Evolutionary conservation across 2,113 vertebrate species (phyloP), one percentile per base, ranked within the genome.

Genomic region (Pseudonaja textilis): DNA sequence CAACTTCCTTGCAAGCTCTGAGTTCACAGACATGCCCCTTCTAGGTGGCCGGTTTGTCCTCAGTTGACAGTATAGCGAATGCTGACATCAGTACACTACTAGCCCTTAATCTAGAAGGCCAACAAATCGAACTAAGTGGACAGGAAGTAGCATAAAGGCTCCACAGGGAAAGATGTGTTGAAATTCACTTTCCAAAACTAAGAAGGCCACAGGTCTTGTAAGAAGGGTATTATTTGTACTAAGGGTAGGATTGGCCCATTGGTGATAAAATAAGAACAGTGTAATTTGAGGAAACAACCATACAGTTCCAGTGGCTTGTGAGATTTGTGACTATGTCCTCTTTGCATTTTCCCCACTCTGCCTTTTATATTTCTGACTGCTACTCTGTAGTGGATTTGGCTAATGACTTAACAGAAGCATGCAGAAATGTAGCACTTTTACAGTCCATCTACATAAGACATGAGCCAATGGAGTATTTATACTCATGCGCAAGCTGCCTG

Each of bases 401-500:
- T 87, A 45, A 64, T 85, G 39, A 81, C 47, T 59, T 45, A 81
- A n/a, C 26, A 64, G 56, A 91, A 55, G 69, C 87, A 85, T 55
- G 74, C 54, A 81, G n/a, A 69, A n/a, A 42, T 18, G n/a, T 52
- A 85, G 47, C 45, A 12, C 57, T 18, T 89, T 85, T 5, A 85
- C 39, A 74, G 50, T 88, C 91, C 89, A 87, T 52, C 26, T 87
- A 9, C 57, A 47, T 4, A 86, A 86, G 85, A 22, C 22, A 6
- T 23, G n/a, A 91, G 23, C 14, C 3, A 59, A 55, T 54, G 42
- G 29, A 86, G 14, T 34, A 90, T 74, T 61, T 26, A 69, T 9
- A 88, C 4, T 59, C 93, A 90, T 93, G 91, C 16, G 39, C 25
- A 86, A 52, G 93, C 91, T 87, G 81, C 26, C 50, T 90, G 57